Conservation (phyloP, 1,140 invertebrate genomes). For the Drosophila ironensis region DNA sequence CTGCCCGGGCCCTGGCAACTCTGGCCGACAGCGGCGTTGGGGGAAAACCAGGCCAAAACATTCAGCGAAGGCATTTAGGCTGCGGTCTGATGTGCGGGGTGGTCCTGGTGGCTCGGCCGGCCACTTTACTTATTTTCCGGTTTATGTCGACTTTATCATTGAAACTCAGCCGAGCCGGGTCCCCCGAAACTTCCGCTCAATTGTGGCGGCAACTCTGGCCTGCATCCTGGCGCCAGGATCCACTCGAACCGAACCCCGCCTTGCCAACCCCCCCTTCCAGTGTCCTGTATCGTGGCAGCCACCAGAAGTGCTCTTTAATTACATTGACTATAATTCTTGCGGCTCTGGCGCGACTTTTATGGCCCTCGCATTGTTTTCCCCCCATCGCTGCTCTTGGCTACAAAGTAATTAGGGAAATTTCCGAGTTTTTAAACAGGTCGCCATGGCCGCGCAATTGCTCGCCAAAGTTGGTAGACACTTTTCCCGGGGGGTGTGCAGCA, state of each 20-base stretch:
- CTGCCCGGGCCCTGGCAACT: conserved; percentile 15
- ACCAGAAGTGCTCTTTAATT: conserved; percentile 69
- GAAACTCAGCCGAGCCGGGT: conserved; percentile 52
- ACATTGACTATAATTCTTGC: conserved; percentile 77
- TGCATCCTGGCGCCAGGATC: conserved; percentile 29
- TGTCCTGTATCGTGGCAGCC: conserved; percentile 38
- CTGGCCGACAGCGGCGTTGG: conserved; percentile 19
- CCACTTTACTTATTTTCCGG: conserved; percentile 75
- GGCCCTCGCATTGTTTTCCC: conserved; percentile 51
- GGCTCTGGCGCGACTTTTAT: conserved; percentile 74
- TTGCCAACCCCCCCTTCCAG: neutral
- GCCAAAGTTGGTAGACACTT: conserved; percentile 6
- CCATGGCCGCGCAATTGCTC: conserved; percentile 30
- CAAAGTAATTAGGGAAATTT: conserved; percentile 75
- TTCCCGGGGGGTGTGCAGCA: neutral
- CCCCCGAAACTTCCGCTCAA: conserved; percentile 66
- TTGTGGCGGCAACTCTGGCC: conserved; percentile 55
- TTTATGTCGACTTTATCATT: conserved; percentile 77
- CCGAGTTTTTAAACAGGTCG: conserved; percentile 70
- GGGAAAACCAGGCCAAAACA: conserved; percentile 52
- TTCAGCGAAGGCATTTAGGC: conserved; percentile 60
- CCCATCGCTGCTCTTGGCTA: conserved; percentile 47
- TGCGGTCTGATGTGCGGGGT: conserved; percentile 24
- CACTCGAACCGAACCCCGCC: too few species aligned
- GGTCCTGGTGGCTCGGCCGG: conserved; percentile 24